These are phyloP conservation scores for Beris chalybata DNA, from an alignment of 2,888 invertebrate genomes.

Conservation along the genomic window DNA sequence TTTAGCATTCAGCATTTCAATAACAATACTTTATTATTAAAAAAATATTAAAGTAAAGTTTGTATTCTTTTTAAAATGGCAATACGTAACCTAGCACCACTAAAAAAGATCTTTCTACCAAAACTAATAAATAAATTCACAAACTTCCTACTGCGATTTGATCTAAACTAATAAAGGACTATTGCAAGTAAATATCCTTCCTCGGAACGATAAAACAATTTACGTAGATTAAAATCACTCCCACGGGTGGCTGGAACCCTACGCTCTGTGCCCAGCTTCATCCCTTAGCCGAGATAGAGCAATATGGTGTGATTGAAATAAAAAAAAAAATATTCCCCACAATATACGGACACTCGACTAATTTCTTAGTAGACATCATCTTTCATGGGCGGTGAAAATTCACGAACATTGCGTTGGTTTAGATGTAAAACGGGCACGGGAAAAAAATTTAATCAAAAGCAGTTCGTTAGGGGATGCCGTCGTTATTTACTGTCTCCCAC, in stretches of 20 bases:
- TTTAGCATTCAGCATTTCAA: too few relatives aligned
- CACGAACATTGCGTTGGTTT: not conserved
- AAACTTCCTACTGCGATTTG: too few relatives aligned
- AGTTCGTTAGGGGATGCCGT: constrained; percentile 12
- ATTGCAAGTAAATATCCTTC: too few relatives aligned
- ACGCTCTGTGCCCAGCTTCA: not conserved
- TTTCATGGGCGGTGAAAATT: not conserved
- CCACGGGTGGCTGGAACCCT: constrained; percentile 45
- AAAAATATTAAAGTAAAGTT: too few relatives aligned
- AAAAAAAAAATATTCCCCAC: not conserved
- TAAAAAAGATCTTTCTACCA: too few relatives aligned
- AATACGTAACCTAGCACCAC: too few relatives aligned
- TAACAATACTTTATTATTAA: too few relatives aligned
- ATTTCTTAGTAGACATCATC: not conserved
- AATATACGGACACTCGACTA: not conserved
- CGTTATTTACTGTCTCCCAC: constrained; percentile 19
- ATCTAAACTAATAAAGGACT: too few relatives aligned
- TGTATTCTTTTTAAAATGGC: too few relatives aligned
- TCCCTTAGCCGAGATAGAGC: not conserved
- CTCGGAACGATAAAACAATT: constrained; percentile 49
- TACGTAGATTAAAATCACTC: constrained; percentile 55
- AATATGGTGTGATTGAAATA: not conserved
- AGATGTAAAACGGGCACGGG: not conserved
- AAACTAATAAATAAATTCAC: too few relatives aligned
- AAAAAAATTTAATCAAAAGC: constrained; percentile 22